These are phyloP conservation scores for Athetis lepigone DNA, from an alignment of 2,888 invertebrate species.

Conservation along the genomic window DNA sequence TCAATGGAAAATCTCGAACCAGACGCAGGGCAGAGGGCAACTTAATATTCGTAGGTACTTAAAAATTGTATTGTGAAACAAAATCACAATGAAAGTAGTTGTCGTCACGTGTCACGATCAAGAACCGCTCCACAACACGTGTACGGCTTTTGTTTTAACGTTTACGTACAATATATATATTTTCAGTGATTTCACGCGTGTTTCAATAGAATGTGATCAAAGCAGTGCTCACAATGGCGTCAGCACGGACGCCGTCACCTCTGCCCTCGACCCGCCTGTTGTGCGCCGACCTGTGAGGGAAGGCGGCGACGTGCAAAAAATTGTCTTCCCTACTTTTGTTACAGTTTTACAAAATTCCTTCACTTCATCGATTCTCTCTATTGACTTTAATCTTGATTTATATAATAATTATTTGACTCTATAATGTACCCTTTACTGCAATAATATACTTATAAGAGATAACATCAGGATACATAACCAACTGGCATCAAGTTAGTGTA, in stretches of 20 bases:
- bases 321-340: background rate
- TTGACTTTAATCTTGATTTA: background rate
- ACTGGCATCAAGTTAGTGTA: background rate
- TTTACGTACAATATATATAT: background rate
- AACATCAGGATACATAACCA: background rate
- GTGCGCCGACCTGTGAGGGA: slow-evolving; percentile 33
- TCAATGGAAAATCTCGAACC: slow-evolving; percentile 26
- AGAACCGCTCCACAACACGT: slow-evolving; percentile 19
- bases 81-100: slow-evolving; percentile 40
- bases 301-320: slow-evolving; percentile 27
- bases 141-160: slow-evolving; percentile 5
- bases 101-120: slow-evolving; percentile 34
- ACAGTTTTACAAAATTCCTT: background rate
- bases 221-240: slow-evolving; percentile 14
- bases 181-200: slow-evolving; percentile 9
- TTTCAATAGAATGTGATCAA: slow-evolving; percentile 7
- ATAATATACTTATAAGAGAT: too few species aligned
- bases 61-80: slow-evolving; percentile 37
- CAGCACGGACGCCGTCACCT: slow-evolving; percentile 57
- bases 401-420: background rate
- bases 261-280: slow-evolving; percentile 47
- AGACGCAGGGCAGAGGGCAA: slow-evolving; percentile 37
- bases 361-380: background rate
- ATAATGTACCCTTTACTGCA: background rate
- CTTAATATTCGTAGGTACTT: slow-evolving; percentile 28